Conservation (phyloP, 2,888 invertebrate species). For the Andrena chrysosceles region DNA sequence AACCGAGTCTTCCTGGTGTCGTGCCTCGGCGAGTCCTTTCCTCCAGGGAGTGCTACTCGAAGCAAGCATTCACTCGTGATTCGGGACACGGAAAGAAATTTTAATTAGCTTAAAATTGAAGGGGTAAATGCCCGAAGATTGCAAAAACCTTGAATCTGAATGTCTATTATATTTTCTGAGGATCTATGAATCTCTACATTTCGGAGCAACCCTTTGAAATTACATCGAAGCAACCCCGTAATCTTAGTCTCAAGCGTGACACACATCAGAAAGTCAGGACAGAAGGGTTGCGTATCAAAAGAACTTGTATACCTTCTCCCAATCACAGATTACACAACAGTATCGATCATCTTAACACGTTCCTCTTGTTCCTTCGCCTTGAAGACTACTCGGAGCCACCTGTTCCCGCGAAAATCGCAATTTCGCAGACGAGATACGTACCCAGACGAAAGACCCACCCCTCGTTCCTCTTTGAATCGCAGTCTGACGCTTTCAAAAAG, state of each 20-base stretch:
- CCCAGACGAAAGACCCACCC: slow-evolving; percentile 10
- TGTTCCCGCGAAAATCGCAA: slow-evolving; percentile 5
- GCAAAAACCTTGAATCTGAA: too few relatives aligned
- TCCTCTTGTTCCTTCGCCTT: neutral
- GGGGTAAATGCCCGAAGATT: too few relatives aligned
- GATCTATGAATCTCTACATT: too few relatives aligned
- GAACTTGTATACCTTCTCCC: too few relatives aligned
- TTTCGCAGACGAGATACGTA: slow-evolving; percentile 16
- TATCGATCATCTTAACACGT: neutral
- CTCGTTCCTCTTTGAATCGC: slow-evolving; percentile 35
- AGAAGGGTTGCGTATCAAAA: too few relatives aligned
- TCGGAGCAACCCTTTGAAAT: too few relatives aligned
- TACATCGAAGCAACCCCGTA: too few relatives aligned
- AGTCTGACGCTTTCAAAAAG: slow-evolving; percentile 62
- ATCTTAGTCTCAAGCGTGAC: too few relatives aligned
- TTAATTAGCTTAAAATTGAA: neutral
- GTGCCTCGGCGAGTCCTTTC: slow-evolving; percentile 2
- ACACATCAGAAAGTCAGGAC: too few relatives aligned
- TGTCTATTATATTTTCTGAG: too few relatives aligned
- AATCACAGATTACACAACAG: too few relatives aligned
- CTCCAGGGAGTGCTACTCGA: slow-evolving; percentile 32
- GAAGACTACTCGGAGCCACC: neutral
- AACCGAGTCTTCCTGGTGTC: slow-evolving; percentile 32
- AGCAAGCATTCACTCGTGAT: slow-evolving; percentile 25
- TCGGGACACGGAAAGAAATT: neutral